Evolutionary conservation across 2,888 invertebrate species (phyloP).

Genomic region (Pristionchus entomophagus): DNA sequence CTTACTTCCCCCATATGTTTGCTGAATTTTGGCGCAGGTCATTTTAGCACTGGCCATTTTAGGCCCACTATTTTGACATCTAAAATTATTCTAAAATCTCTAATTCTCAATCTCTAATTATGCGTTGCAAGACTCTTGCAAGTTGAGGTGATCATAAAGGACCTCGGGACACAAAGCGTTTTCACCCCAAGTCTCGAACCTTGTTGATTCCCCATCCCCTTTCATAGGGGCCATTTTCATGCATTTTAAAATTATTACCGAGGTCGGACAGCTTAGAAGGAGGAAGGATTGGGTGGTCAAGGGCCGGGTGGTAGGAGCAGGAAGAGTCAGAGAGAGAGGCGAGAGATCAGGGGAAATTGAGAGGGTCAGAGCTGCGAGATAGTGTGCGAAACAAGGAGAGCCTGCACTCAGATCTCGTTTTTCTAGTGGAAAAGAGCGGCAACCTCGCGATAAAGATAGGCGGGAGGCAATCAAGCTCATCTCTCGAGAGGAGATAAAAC

Average conservation of each 20-base stretch:
- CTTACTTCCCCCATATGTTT: too few relatives aligned
- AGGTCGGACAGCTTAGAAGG: not conserved
- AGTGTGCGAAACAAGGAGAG: not conserved
- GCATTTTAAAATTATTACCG: constrained; percentile 33
- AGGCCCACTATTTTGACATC: too few relatives aligned
- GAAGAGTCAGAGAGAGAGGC: not conserved
- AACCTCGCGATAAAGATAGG: not conserved
- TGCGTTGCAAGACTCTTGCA: too few relatives aligned
- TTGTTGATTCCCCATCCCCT: not conserved
- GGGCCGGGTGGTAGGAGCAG: not conserved
- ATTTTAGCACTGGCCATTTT: too few relatives aligned
- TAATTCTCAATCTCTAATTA: too few relatives aligned
- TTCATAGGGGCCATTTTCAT: constrained; percentile 1
- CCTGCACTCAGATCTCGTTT: not conserved
- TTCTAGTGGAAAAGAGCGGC: not conserved
- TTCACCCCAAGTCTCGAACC: too few relatives aligned
- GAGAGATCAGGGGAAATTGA: not conserved
- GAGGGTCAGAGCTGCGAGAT: not conserved
- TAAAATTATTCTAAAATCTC: too few relatives aligned
- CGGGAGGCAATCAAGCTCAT: not conserved
- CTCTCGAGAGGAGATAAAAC: constrained; percentile 29
- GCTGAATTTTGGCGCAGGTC: too few relatives aligned
- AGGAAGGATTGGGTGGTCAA: not conserved
- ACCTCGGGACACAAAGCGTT: too few relatives aligned
- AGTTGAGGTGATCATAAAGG: too few relatives aligned